A percentile compares a stretch with the other conserved stretches of the same genome.
These are phyloP conservation scores for Heliconius hortense DNA, from an alignment of 2,888 invertebrate genomes.

Conservation along the genomic window DNA sequence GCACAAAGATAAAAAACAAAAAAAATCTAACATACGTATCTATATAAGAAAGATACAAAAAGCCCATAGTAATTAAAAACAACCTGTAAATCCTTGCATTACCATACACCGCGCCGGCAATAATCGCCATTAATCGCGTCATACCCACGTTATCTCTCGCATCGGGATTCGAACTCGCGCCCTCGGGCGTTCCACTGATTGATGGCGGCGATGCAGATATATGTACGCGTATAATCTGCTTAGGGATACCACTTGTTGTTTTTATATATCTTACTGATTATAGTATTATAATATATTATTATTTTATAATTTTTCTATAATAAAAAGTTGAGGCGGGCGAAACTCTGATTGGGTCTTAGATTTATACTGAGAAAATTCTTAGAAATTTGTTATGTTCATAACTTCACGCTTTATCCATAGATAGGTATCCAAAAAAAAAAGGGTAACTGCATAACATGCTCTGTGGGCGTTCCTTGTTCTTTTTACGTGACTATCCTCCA, in stretches of 20 bases:
- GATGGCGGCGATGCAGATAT: conserved; percentile 50
- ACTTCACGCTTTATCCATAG: no score
- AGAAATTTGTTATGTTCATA: no score
- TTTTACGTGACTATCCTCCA: no score
- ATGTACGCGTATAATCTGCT: conserved; percentile 35
- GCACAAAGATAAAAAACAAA: no score
- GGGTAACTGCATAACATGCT: no score
- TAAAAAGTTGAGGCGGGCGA: no score
- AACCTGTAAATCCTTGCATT: conserved; percentile 3
- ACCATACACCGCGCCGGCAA: conserved; percentile 38
- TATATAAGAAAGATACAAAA: not conserved
- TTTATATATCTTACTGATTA: not conserved
- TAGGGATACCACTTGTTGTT: conserved; percentile 27
- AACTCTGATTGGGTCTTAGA: no score
- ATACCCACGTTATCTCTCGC: conserved; percentile 49
- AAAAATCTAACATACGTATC: not conserved
- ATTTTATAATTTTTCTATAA: no score
- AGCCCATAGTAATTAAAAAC: conserved; percentile 14
- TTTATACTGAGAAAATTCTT: no score
- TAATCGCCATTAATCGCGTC: conserved; percentile 47
- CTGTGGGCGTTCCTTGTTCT: no score
- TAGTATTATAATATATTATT: not conserved
- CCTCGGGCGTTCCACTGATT: conserved; percentile 56
- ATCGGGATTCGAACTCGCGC: conserved; percentile 52
- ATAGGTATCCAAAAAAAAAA: no score